Conservation (phyloP, 2,797 vertebrate genomes). For the Pampus argenteus region DNA sequence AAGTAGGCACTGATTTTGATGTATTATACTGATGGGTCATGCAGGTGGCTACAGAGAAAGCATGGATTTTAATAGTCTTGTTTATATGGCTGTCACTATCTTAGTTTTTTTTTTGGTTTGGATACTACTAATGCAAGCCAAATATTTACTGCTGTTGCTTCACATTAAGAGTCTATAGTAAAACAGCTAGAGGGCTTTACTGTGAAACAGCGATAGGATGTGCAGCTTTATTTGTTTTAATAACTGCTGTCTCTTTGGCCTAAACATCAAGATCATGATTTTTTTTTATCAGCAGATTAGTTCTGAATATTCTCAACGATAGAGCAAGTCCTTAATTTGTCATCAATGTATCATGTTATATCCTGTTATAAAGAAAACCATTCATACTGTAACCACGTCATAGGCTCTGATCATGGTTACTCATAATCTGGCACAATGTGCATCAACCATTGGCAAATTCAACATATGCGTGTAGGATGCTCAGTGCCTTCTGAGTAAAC, state of each 20-base stretch:
- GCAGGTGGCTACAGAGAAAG: background rate
- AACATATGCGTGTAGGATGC: slow-evolving; percentile 64
- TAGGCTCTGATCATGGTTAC: slow-evolving; percentile 30
- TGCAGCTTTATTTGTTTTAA: slow-evolving; percentile 8
- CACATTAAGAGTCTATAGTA: slow-evolving; percentile 8
- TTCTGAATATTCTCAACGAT: background rate
- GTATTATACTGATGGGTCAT: background rate
- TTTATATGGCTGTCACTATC: slow-evolving; percentile 18
- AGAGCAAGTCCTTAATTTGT: slow-evolving; percentile 7
- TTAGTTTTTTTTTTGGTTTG: slow-evolving; percentile 1
- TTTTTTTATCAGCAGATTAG: background rate
- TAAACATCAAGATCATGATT: background rate
- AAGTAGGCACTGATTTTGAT: background rate
- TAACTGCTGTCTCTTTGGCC: background rate
- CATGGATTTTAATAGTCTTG: background rate
- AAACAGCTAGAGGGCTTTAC: background rate
- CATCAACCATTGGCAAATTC: slow-evolving; percentile 51
- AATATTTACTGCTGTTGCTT: slow-evolving; percentile 26
- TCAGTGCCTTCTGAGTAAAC: slow-evolving; percentile 47
- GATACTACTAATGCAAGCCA: slow-evolving; percentile 27
- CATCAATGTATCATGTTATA: slow-evolving; percentile 5
- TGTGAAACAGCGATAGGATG: slow-evolving; percentile 24
- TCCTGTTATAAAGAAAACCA: background rate
- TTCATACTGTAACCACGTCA: slow-evolving; percentile 19
- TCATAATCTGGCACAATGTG: slow-evolving; percentile 45